Base-by-base conservation (phyloP, 2,113 vertebrate species). In the Corythornis cristatus region DNA sequence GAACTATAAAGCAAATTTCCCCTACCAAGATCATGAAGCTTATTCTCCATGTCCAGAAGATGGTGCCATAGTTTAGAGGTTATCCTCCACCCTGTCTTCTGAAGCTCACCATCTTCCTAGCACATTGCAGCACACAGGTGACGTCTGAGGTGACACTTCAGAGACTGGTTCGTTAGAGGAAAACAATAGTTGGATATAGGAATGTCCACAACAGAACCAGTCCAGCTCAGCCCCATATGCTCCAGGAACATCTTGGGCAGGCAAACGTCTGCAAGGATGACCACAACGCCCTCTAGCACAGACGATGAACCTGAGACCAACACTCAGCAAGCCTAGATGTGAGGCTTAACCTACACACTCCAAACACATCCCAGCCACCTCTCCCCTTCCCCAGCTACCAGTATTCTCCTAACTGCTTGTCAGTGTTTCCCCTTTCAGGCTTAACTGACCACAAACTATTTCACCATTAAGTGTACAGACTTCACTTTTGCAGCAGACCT, bases 111-210 rank as follows among this genome's bases (percentile, higher is more conserved):
- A 8, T 37, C 48, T 25, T 54, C 51, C 53, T 15, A 53, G 29
- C 12, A 81, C 17, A 6, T 0, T 16, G 25, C 50, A 83, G 40
- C 64, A 50, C 35, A 54, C 6, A 40, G 40, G 29, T 33, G 28
- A 43, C 15, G 23, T 8, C 10, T 12, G 11, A 61, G 37, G 37
- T 37, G 57, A 40, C 65, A 26, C 15, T 50, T 42, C 56, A 81
- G 35, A 57, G 20, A 23, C 0, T 6, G 10, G 33, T 4, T 83
- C 12, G 9, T 31, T 40, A 58, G 31, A 54, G 31, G 25, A 60
- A 45, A 75, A 19, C 0, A 0, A 7, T 6, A 35, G 28, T 6
- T 62, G 29, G 8, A 50, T 40, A 31, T 1, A 64, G 18, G 58
- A 53, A 29, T 60, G 35, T 23, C 54, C 45, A 19, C 1, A 42